A percentile compares a stretch with the other conserved stretches of the same genome.
These are phyloP conservation scores for Tenthredo mesomela DNA, from an alignment of 2,888 invertebrate species.

Conservation along the genomic window DNA sequence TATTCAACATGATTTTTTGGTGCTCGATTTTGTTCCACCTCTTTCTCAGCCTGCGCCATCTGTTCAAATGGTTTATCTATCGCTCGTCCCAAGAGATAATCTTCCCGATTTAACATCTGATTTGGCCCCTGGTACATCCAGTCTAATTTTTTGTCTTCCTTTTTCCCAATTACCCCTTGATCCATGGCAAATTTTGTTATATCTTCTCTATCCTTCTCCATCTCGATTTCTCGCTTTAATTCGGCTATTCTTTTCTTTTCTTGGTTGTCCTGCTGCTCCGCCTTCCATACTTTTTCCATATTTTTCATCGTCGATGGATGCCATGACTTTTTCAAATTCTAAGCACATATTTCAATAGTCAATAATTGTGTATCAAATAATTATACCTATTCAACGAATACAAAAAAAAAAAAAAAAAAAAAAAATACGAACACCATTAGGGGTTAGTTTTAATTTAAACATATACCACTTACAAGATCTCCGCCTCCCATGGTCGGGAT, in stretches of 20 bases:
- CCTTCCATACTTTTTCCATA: slow-evolving; percentile 89
- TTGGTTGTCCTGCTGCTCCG: slow-evolving; percentile 86
- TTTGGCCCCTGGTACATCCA: slow-evolving; percentile 92
- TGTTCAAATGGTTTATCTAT: slow-evolving; percentile 90
- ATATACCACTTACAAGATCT: slow-evolving; percentile 72
- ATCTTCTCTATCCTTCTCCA: slow-evolving; percentile 84
- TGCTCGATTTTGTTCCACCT: slow-evolving; percentile 75
- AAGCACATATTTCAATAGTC: slow-evolving; percentile 49
- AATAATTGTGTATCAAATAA: not conserved
- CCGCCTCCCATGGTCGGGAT: slow-evolving; percentile 74
- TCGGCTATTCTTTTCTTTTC: slow-evolving; percentile 85
- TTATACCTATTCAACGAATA: slow-evolving; percentile 24
- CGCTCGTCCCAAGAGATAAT: slow-evolving; percentile 91
- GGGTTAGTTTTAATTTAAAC: slow-evolving; percentile 3
- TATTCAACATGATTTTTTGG: slow-evolving; percentile 86
- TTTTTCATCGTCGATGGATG: slow-evolving; percentile 89
- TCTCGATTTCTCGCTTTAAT: slow-evolving; percentile 84
- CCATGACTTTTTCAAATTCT: slow-evolving; percentile 91
- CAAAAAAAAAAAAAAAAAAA: slow-evolving; percentile 15
- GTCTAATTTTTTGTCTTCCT: slow-evolving; percentile 84
- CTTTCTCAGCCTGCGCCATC: slow-evolving; percentile 81
- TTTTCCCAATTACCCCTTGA: slow-evolving; percentile 78
- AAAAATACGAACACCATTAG: not conserved
- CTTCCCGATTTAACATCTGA: slow-evolving; percentile 87
- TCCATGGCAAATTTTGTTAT: slow-evolving; percentile 82